Evolutionary conservation across 2,797 vertebrate genomes (phyloP).

Genomic region (Falco peregrinus): DNA sequence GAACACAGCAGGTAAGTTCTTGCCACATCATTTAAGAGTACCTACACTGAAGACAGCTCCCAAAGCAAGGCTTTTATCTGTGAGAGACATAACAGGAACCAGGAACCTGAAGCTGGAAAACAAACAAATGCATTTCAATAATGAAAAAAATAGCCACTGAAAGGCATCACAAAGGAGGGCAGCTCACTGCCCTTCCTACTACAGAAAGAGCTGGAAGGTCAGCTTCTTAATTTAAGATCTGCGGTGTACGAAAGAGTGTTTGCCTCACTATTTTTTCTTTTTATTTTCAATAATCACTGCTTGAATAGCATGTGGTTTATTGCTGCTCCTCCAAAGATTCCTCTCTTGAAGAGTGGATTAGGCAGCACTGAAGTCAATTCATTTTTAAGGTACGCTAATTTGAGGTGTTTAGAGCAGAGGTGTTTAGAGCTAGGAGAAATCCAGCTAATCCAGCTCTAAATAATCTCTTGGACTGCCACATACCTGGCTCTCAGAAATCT

Average conservation of each 20-base stretch:
- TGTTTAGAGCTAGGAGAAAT: not conserved
- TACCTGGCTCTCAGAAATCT: not conserved
- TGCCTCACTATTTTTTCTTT: not conserved
- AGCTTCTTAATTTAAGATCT: not conserved
- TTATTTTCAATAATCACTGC: not conserved
- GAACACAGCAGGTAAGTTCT: not conserved
- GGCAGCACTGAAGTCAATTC: not conserved
- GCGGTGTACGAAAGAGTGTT: not conserved
- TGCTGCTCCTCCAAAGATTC: not conserved
- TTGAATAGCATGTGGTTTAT: not conserved
- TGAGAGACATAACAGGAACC: not conserved
- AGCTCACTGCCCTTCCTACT: slow-evolving; percentile 14
- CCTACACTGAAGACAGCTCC: not conserved
- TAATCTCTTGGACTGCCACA: not conserved
- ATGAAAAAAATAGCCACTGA: not conserved
- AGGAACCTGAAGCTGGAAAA: not conserved
- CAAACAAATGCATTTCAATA: not conserved
- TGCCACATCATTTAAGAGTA: not conserved
- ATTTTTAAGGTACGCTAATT: not conserved
- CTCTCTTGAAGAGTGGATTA: not conserved
- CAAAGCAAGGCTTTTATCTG: slow-evolving; percentile 4
- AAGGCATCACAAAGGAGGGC: not conserved
- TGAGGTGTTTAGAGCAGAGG: not conserved
- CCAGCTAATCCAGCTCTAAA: not conserved
- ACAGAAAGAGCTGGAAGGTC: slow-evolving; percentile 24